Evolutionary conservation across 2,888 invertebrate genomes (phyloP), one percentile per base, ranked within the genome.

Genomic region (Dermolepida albohirtum): DNA sequence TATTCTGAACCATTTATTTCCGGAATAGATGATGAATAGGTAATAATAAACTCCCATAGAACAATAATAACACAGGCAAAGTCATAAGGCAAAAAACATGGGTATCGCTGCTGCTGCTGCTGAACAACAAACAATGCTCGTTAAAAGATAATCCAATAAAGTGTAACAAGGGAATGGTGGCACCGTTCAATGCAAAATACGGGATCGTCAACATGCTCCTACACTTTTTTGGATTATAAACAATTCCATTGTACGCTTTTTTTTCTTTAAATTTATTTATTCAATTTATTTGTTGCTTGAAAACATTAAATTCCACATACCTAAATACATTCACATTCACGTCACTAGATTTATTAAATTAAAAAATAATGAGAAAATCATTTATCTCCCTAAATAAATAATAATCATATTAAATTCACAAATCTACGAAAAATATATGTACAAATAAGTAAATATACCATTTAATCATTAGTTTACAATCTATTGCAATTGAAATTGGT

Each of bases 51-150:
- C 72, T 71, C 69, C 69, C 71, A 73, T 66, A 71, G 69, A 73
- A 73, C 55, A 73, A 63, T 66, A 71, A 73, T 66, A 71, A 73
- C 73, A 73, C 73, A 71, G 68, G 73, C 71, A 63, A 67, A 64
- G 55, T 59, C 64, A 39, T 70, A 73, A 70, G 70, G 71, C 70
- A 68, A 57, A 50, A 71, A 71, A 71, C 62, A 69, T 70, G 67
- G 41, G 70, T 70, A 72, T 71, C 69, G 64, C 65, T 70, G 70
- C 67, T 63, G 49, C 27, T 59, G 70, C 67, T 63, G 49, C 27
- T 59, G 41, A 27, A 66, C 34, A 64, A 49, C 43, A 43, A 64
- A 64, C 29, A 52, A 55, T 47, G 64, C 59, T 22, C 22, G 4
- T 22, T n/a, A 22, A 4, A 4, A 2, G 29, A 47, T 52, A 69